Evolutionary conservation across 2,888 invertebrate species (phyloP).

Genomic region (Conchocele bisecta): DNA sequence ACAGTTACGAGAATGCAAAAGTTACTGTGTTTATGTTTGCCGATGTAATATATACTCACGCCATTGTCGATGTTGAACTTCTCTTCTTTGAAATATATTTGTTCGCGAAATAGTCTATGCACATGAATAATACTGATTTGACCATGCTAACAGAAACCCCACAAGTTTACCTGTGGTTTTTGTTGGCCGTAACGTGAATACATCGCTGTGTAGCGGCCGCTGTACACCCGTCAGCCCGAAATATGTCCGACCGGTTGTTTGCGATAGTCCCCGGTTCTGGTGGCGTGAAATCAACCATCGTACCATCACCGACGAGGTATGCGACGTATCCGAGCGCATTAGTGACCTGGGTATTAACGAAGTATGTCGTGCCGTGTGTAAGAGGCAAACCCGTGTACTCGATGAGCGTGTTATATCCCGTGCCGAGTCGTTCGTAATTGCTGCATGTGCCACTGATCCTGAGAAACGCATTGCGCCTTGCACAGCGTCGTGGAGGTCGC

Average conservation of each 20-base stretch:
- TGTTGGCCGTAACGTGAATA: constrained; percentile 35
- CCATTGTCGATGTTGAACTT: no score
- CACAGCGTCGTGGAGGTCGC: constrained; percentile 59
- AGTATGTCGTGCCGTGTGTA: constrained; percentile 58
- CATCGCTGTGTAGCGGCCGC: constrained; percentile 59
- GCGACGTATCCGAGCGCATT: constrained; percentile 57
- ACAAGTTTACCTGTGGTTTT: constrained; percentile 65
- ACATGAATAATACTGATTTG: no score
- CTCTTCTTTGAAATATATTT: no score
- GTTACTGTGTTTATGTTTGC: no score
- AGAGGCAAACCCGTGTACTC: constrained; percentile 44
- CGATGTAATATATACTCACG: no score
- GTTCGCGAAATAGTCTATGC: no score
- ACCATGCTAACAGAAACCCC: no score
- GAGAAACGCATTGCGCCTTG: constrained; percentile 50
- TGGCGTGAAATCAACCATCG: constrained; percentile 63
- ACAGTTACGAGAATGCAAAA: no score
- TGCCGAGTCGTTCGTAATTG: constrained; percentile 59
- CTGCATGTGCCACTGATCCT: constrained; percentile 52
- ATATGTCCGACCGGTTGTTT: constrained; percentile 25
- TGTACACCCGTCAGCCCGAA: constrained; percentile 46
- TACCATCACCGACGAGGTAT: constrained; percentile 52
- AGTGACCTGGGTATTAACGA: constrained; percentile 53
- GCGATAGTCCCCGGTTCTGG: constrained; percentile 61
- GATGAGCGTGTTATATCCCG: constrained; percentile 50